Percentiles rank a stretch among this genome's conserved stretches.
These are phyloP conservation scores for Ibidorhyncha struthersii DNA, from an alignment of 2,113 vertebrate species.

Conservation along the genomic window DNA sequence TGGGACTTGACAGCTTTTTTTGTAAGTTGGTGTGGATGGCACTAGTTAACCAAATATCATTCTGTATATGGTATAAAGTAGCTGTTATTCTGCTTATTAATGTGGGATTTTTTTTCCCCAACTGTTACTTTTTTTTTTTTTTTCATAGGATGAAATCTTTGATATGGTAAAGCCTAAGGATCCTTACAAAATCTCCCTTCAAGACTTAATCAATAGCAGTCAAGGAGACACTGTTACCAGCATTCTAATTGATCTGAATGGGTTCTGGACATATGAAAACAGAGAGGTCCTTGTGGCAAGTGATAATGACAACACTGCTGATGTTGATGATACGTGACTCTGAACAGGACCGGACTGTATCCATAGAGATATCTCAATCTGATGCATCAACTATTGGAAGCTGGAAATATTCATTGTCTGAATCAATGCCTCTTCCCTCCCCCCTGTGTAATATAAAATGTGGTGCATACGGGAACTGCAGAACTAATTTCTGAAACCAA, in stretches of 20 bases:
- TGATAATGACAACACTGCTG: slow-evolving; percentile 82
- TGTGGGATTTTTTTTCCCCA: neutral
- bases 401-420: neutral
- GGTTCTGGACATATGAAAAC: slow-evolving; percentile 99
- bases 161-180: slow-evolving; percentile 99
- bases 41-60: neutral
- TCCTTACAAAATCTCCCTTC: slow-evolving; percentile 93
- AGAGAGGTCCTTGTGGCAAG: slow-evolving; percentile 94
- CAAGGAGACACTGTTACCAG: slow-evolving; percentile 97
- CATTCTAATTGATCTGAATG: slow-evolving; percentile 97
- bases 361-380: neutral
- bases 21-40: neutral
- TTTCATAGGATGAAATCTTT: slow-evolving; percentile 94
- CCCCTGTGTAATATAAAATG: neutral
- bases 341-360: neutral
- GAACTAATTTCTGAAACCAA: neutral
- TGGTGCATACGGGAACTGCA: neutral
- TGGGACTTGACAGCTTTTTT: neutral
- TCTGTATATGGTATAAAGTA: neutral
- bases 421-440: slow-evolving; percentile 18
- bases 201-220: slow-evolving; percentile 95
- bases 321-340: slow-evolving; percentile 87
- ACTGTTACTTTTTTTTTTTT: neutral
- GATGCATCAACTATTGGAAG: neutral
- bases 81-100: neutral